Conservation (phyloP, 2,797 vertebrate species). For the Crypturellus tataupa region DNA sequence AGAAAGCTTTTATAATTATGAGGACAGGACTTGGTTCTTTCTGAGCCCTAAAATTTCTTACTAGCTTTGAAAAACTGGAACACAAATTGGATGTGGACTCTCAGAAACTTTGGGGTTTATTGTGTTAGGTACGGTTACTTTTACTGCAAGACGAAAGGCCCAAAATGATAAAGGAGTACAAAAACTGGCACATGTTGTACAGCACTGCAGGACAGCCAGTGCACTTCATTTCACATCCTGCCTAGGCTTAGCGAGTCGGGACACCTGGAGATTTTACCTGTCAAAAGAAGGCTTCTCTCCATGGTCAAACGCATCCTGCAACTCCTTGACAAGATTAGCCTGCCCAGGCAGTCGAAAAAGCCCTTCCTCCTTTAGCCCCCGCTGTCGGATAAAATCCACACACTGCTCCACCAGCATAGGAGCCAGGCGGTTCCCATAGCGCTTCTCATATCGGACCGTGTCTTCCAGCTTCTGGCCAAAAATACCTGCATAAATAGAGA, state of each 20-base stretch:
- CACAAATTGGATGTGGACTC: neutral
- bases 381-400: constrained; percentile 94
- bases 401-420: constrained; percentile 98
- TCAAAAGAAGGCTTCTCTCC: constrained; percentile 97
- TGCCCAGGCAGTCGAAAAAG: constrained; percentile 95
- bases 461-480: constrained; percentile 99
- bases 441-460: constrained; percentile 93
- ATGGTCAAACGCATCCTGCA: constrained; percentile 97
- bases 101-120: neutral
- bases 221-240: neutral
- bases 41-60: neutral
- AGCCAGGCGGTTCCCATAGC: constrained; percentile 91
- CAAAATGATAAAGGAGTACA: neutral
- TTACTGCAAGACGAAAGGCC: neutral
- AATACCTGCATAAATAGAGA: constrained; percentile 84
- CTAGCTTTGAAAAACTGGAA: neutral
- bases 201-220: neutral
- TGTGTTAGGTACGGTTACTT: neutral
- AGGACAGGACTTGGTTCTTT: neutral
- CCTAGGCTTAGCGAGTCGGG: neutral
- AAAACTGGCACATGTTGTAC: neutral
- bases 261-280: constrained; percentile 82
- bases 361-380: constrained; percentile 94
- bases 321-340: constrained; percentile 96
- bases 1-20: neutral